phyloP scores from a whole-genome alignment of 1,140 invertebrate species.

The Aphidius gifuensis region DNA sequence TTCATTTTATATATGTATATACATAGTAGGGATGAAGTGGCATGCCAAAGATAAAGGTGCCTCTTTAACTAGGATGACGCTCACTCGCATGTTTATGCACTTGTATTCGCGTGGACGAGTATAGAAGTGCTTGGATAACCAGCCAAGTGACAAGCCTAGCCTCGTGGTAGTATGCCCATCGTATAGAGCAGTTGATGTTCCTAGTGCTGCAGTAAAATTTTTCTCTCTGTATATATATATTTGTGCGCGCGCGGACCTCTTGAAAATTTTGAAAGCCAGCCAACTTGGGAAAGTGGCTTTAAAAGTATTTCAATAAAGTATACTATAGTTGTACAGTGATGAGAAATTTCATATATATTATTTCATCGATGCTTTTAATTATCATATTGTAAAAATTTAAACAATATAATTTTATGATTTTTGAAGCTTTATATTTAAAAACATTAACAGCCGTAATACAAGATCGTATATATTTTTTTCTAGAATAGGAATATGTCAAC shows the following conservation, averaged over 20 bases:
- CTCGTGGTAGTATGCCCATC: not conserved
- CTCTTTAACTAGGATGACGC: conserved; percentile 52
- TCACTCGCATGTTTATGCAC: conserved; percentile 56
- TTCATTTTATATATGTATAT: not conserved
- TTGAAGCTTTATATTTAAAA: too few relatives aligned
- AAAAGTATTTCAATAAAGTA: conserved; percentile 54
- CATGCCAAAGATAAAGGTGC: conserved; percentile 54
- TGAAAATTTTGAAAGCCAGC: conserved; percentile 56
- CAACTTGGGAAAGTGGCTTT: conserved; percentile 54
- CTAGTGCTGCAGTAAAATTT: conserved; percentile 24
- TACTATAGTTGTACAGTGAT: too few relatives aligned
- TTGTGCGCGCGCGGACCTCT: not conserved
- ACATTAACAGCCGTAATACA: not conserved
- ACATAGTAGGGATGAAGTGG: conserved; percentile 41
- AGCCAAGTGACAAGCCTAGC: conserved; percentile 55
- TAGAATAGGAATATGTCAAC: conserved; percentile 29
- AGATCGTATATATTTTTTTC: too few relatives aligned
- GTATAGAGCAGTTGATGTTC: conserved; percentile 31
- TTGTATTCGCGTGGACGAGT: conserved; percentile 54
- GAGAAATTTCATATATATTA: too few relatives aligned
- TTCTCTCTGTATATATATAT: conserved; percentile 19
- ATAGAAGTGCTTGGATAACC: conserved; percentile 56
- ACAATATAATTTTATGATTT: too few relatives aligned
- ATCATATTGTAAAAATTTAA: too few relatives aligned
- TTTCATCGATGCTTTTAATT: not conserved